Evolutionary conservation across 2,888 invertebrate genomes (phyloP), one percentile per base, ranked within the genome.

Genomic region (Drosophila buzzatii): DNA sequence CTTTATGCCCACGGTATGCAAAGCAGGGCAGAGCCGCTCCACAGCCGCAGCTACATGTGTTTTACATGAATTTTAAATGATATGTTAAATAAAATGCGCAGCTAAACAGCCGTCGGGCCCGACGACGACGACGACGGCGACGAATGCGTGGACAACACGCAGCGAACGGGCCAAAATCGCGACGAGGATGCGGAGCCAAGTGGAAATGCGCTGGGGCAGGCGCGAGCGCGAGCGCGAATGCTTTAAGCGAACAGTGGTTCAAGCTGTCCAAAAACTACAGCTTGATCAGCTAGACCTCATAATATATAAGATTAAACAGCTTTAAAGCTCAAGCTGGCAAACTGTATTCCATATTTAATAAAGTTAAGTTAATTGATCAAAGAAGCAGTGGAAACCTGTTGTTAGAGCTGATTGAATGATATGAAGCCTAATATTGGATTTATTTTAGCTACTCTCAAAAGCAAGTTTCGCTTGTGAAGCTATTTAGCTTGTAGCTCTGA

Each of bases 11-110:
- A 84, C 84, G 81, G 86, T 77, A 87, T 85, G 85, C 86, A 85
- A 85, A 85, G 75, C 81, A 85, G 87, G 75, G 69, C 70, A 76
- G 60, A 56, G 37, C 68, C 70, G 70, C 65, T 68, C 62, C 18
- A 39, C 52, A 33, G 63, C 47, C 12, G 31, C 23, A 63, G 87
- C 85, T 85, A 91, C 91, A 91, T 91, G 88, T 91, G 91, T 91
- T 91, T 90, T 89, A 91, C 91, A 91, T 91, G 91, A 91, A 91
- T 91, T 91, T 91, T 85, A 91, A 91, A 91, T 91, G 91, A 91
- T 91, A 91, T 91, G 91, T 91, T 91, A 91, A 91, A 91, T 91
- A 85, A 87, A 84, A 87, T 87, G 86, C 89, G 86, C 89, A 90
- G 87, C 86, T 90, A 89, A 90, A 84, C 88, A 82, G 87, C 89